Percentiles rank a stretch among this genome's conserved stretches.
phyloP scores from a whole-genome alignment of 2,797 vertebrate genomes.

The Rhinophrynus dorsalis region DNA sequence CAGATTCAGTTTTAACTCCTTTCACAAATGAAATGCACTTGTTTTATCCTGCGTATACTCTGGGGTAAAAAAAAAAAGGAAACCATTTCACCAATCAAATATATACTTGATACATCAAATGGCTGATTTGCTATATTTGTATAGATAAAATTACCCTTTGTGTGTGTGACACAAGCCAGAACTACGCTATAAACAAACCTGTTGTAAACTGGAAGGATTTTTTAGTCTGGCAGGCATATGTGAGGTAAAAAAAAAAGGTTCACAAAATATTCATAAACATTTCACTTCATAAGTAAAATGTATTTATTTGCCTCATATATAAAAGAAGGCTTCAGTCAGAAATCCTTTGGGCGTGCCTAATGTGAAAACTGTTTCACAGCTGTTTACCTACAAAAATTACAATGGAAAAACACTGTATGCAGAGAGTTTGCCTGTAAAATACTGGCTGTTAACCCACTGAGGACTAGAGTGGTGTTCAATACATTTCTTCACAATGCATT shows the following conservation, averaged over 20 bases:
- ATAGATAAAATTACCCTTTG: slow-evolving; percentile 43
- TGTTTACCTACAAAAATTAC: not conserved
- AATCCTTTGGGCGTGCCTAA: slow-evolving; percentile 23
- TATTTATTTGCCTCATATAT: slow-evolving; percentile 28
- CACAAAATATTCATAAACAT: slow-evolving; percentile 23
- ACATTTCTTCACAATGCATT: too few relatives aligned
- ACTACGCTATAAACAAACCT: slow-evolving; percentile 37
- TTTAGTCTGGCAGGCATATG: slow-evolving; percentile 45
- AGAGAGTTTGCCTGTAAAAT: too few relatives aligned
- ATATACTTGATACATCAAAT: slow-evolving; percentile 33
- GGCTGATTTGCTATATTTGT: slow-evolving; percentile 38
- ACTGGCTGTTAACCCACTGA: too few relatives aligned
- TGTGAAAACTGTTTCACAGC: not conserved
- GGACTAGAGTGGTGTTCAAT: too few relatives aligned
- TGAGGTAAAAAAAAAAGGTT: slow-evolving; percentile 25
- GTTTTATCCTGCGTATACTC: slow-evolving; percentile 32
- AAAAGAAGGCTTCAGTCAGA: slow-evolving; percentile 12
- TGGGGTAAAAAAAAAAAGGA: slow-evolving; percentile 12
- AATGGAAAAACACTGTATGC: slow-evolving; percentile 25
- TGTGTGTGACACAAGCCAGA: slow-evolving; percentile 32
- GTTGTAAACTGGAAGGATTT: slow-evolving; percentile 23
- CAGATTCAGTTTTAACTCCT: slow-evolving; percentile 34
- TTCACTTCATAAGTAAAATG: slow-evolving; percentile 27
- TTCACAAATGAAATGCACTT: slow-evolving; percentile 25
- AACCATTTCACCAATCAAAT: slow-evolving; percentile 37